phyloP scores from a whole-genome alignment of 2,113 vertebrate species.

The Hylia prasina region DNA sequence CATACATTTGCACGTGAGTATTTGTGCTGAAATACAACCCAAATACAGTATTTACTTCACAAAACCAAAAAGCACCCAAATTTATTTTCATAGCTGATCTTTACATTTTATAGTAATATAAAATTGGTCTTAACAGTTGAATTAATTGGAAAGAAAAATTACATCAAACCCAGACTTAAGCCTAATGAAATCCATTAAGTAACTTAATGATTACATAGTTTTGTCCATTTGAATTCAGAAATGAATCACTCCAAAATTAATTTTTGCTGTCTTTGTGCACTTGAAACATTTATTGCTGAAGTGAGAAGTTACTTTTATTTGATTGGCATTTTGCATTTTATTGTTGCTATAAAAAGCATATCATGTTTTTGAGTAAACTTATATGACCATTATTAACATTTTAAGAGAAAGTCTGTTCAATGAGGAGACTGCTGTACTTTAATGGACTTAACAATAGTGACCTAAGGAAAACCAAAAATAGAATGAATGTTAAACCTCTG shows the following conservation, averaged over 20 bases:
- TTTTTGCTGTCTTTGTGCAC: constrained; percentile 48
- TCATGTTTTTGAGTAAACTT: constrained; percentile 33
- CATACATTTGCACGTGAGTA: neutral
- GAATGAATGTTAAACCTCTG: neutral
- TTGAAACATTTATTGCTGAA: constrained; percentile 41
- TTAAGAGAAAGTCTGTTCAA: neutral
- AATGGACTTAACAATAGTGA: neutral
- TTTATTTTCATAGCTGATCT: neutral
- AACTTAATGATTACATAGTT: constrained; percentile 41
- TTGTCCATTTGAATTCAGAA: constrained; percentile 41
- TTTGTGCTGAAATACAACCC: neutral
- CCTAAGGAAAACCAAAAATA: constrained; percentile 1
- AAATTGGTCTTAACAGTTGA: constrained; percentile 61
- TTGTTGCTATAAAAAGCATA: constrained; percentile 24
- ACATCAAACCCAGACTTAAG: constrained; percentile 46
- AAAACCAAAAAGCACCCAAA: neutral
- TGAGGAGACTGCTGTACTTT: neutral
- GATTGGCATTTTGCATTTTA: constrained; percentile 33
- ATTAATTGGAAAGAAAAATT: constrained; percentile 67
- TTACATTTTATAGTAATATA: neutral
- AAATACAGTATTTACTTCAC: neutral
- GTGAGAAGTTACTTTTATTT: constrained; percentile 44
- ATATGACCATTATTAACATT: neutral
- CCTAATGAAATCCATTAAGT: constrained; percentile 6
- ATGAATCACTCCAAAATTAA: constrained; percentile 49